Percentiles rank a stretch among this genome's conserved stretches.
Conservation (phyloP, 2,797 vertebrate species). For the Ibycter americanus region DNA sequence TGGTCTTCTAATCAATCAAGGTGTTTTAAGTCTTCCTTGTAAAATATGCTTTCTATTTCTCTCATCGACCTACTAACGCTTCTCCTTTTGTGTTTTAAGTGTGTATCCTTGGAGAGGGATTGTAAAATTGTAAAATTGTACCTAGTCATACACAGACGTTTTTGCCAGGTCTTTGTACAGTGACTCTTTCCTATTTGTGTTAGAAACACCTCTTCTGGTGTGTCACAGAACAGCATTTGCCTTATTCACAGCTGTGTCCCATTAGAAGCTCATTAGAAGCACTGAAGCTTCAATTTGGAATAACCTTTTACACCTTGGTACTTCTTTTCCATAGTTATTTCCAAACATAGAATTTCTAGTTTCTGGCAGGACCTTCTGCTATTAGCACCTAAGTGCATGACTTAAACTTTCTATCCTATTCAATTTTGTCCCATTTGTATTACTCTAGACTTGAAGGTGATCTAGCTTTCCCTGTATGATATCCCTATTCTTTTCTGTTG, state of each 20-base stretch:
- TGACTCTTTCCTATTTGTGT: background rate
- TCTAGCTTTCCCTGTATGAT: background rate
- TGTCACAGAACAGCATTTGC: background rate
- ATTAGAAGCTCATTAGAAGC: background rate
- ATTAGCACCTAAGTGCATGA: background rate
- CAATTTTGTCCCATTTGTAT: background rate
- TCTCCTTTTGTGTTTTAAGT: background rate
- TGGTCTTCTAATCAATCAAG: background rate
- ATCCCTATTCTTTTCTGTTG: background rate
- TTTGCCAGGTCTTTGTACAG: background rate
- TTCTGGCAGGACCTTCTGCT: background rate
- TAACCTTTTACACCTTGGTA: background rate
- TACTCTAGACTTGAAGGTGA: background rate
- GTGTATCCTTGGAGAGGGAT: background rate
- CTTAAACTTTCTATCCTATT: background rate
- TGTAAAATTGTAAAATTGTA: no score
- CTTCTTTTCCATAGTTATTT: background rate
- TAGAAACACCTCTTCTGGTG: background rate
- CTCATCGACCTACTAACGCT: background rate
- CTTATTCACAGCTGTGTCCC: background rate
- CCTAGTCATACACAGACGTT: background rate
- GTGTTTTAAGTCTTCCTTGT: background rate
- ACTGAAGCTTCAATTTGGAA: background rate
- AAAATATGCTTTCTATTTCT: background rate
- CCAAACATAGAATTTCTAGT: background rate